Conservation (phyloP, 2,888 invertebrate species). For the Syrphus vitripennis region DNA sequence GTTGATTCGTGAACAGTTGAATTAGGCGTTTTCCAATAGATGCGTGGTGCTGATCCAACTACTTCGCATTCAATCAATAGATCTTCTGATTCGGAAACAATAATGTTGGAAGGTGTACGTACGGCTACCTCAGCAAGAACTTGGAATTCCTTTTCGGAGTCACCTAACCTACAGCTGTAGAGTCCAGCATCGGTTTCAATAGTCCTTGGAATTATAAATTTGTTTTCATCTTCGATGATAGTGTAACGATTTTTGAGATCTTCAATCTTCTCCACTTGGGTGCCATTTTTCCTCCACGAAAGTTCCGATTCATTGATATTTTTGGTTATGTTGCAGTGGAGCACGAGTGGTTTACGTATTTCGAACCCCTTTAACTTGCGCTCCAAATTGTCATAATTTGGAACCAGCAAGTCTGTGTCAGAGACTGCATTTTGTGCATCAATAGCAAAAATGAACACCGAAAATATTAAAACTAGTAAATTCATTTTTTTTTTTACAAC, state of each 20-base stretch:
- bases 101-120: constrained; percentile 83
- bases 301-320: constrained; percentile 26
- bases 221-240: constrained; percentile 77
- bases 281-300: constrained; percentile 80
- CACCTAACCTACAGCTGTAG: constrained; percentile 83
- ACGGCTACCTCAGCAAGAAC: constrained; percentile 82
- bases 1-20: constrained; percentile 77
- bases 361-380: constrained; percentile 71
- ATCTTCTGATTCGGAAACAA: constrained; percentile 90
- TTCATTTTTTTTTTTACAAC: constrained; percentile 4
- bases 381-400: constrained; percentile 65
- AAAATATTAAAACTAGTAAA: not conserved
- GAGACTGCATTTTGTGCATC: constrained; percentile 30
- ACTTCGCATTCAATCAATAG: constrained; percentile 87
- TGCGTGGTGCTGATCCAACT: constrained; percentile 84
- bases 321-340: constrained; percentile 74
- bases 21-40: constrained; percentile 85
- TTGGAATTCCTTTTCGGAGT: constrained; percentile 72
- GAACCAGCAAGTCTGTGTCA: constrained; percentile 33
- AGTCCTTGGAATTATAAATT: constrained; percentile 80
- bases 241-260: constrained; percentile 77
- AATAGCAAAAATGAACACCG: not conserved
- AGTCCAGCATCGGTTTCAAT: constrained; percentile 84
- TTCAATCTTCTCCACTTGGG: constrained; percentile 75
- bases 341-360: constrained; percentile 72